Evolutionary conservation across 2,888 invertebrate species (phyloP).

Genomic region (Diloba caeruleocephala): DNA sequence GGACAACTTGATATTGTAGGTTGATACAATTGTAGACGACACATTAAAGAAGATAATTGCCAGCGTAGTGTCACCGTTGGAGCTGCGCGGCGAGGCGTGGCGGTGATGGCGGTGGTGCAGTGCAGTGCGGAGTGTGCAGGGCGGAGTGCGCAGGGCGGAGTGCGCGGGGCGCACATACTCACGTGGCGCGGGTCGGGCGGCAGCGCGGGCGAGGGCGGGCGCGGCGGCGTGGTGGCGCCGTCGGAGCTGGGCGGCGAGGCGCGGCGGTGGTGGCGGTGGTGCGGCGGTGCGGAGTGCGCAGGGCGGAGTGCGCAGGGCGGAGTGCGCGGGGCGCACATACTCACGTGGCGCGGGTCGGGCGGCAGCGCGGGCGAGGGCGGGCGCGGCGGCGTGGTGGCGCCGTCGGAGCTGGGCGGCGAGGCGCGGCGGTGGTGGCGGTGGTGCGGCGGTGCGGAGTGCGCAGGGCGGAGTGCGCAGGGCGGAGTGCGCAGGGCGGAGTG

Average conservation of each 20-base stretch:
- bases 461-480: conserved; percentile 39
- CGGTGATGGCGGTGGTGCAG: too few relatives aligned
- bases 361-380: conserved; percentile 36
- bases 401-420: background rate
- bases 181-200: conserved; percentile 18
- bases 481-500: conserved; percentile 31
- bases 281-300: conserved; percentile 16
- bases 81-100: too few relatives aligned
- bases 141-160: background rate
- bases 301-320: too few relatives aligned
- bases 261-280: conserved; percentile 21
- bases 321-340: background rate
- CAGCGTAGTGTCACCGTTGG: too few relatives aligned
- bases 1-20: too few relatives aligned
- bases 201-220: conserved; percentile 35
- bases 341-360: conserved; percentile 14
- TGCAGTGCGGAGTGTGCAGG: too few relatives aligned
- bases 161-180: conserved; percentile 1
- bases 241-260: conserved; percentile 17
- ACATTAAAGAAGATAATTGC: too few relatives aligned
- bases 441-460: conserved; percentile 30
- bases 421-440: conserved; percentile 10
- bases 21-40: too few relatives aligned
- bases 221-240: conserved; percentile 50
- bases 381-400: conserved; percentile 42